Evolutionary conservation across 2,797 vertebrate species (phyloP), one percentile per base, ranked within the genome.

Genomic region (Mionectes olivaceus): DNA sequence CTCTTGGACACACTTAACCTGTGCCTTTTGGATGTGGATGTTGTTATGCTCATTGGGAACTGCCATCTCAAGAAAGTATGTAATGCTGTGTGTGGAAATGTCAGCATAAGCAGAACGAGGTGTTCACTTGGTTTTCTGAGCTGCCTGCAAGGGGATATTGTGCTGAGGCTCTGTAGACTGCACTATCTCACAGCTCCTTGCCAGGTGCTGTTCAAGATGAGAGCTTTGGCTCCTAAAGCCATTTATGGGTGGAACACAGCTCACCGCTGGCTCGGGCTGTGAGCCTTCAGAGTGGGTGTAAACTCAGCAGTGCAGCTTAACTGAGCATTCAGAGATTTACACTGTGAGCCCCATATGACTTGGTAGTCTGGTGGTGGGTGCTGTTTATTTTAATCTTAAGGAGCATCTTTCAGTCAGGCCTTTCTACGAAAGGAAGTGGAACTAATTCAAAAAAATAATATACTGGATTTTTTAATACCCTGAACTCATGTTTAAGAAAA

Each of bases 171-270:
- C 80, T 78, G 77, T 35, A 61, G 69, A 6, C 93, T 76, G 77
- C 55, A 24, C 64, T 92, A 73, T 93, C 85, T 91, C 83, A 43
- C 82, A 76, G 83, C 74, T 93, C 50, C 83, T 86, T 13, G 9
- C 88, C 88, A 94, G 91, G 87, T 94, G 94, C 70, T 55, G 67
- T 19, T 90, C 68, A 57, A 73, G 64, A 82, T 67, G 78, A n/a
- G 88, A 93, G 94, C 78, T 87, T 74, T 89, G 80, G 57, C 56
- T 89, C 75, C 70, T 71, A 83, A 85, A 85, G 60, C 86, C 52
- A 10, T 90, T 94, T 87, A 70, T 12, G 71, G 90, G 80, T 91
- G 88, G 90, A 95, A 93, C 65, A 61, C 33, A 83, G 90, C 90
- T 53, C 53, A 13, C 44, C 83, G 78, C 89, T 67, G 61, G 92